Base-by-base conservation (phyloP, 30 jellyfish, hydroid and myxozoan species). In the Nemopilema nomurai region DNA sequence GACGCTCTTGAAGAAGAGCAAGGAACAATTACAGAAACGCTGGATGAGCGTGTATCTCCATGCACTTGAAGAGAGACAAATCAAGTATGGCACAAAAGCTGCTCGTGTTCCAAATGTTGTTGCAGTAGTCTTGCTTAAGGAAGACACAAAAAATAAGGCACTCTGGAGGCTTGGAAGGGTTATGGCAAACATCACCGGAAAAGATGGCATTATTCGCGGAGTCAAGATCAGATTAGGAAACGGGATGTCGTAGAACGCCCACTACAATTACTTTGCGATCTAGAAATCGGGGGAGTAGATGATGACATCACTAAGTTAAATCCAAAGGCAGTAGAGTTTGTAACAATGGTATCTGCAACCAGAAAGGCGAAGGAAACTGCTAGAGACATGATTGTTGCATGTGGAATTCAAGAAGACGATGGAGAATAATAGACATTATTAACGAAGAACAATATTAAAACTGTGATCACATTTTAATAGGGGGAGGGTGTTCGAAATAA, bases 221-320 rank as follows among this genome's bases (percentile, higher is more conserved):
- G 76, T 87, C 71, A 87, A 87, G 80, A 20, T 87, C 74, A 62
- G 67, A 51, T 51, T 78, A 21, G 96, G 96, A 49, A 78, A 87
- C 67, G 90, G 96, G 27, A 76, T 71, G 62, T 87, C 81, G 67
- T 87, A 30, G 90, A 87, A 78, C 85, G 90, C 76, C 96, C 85
- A 32, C 76, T 87, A 41, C 96, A 87, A 72, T 85, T 87, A 19
- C 90, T 87, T 21, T 78, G 90, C 68, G 83, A 87, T 52, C 20
- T 77, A 90, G 96, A 87, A 80, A 78, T 87, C 27, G 96, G 92
- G 26, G 92, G 92, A 49, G 92, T 51, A 83, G 86, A 83, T 51
- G 82, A 83, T 29, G 51, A n/a, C n/a, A n/a, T 70, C 1, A 68
- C 70, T 41, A 72, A 81, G 51, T 41, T 81, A 77, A 53, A 81